Percentiles rank a stretch among this genome's conserved stretches.
These are phyloP conservation scores for Lordiphosa andalusiaca DNA, from an alignment of 2,888 invertebrate genomes.

Conservation along the genomic window DNA sequence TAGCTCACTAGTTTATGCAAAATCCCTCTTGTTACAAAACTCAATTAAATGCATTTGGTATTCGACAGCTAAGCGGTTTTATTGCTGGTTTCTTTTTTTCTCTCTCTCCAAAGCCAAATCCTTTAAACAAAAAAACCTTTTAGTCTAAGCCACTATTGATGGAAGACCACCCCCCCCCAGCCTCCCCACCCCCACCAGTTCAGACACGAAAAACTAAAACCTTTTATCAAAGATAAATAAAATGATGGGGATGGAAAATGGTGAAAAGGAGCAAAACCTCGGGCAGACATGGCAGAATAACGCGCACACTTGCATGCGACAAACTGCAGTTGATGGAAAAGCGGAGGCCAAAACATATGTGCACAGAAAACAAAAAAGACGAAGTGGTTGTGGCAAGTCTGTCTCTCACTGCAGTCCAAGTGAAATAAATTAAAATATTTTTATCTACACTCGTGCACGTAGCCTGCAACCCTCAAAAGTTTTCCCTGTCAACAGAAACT, in stretches of 20 bases:
- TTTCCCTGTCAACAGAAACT: conserved; percentile 5
- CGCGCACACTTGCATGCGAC: conserved; percentile 19
- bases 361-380: conserved; percentile 6
- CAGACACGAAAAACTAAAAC: conserved; percentile 57
- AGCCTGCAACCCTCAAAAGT: conserved; percentile 53
- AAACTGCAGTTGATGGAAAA: conserved; percentile 29
- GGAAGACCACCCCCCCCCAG: conserved; percentile 16
- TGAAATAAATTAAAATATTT: conserved; percentile 73
- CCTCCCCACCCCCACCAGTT: conserved; percentile 7
- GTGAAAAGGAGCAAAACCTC: conserved; percentile 25
- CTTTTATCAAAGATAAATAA: conserved; percentile 73
- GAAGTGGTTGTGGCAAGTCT: conserved; percentile 8
- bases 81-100: background rate
- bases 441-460: conserved; percentile 72
- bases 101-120: conserved; percentile 18
- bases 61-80: conserved; percentile 11
- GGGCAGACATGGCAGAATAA: conserved; percentile 9
- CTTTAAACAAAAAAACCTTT: conserved; percentile 50
- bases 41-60: conserved; percentile 10
- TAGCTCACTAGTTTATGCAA: too few relatives aligned
- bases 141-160: conserved; percentile 62
- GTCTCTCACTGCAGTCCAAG: conserved; percentile 56
- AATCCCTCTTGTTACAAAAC: too few relatives aligned
- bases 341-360: conserved; percentile 16
- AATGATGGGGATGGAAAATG: conserved; percentile 40